A percentile compares a stretch with the other conserved stretches of the same genome.
phyloP scores from a whole-genome alignment of 2,888 invertebrate species.

The Nomada ferruginata region DNA sequence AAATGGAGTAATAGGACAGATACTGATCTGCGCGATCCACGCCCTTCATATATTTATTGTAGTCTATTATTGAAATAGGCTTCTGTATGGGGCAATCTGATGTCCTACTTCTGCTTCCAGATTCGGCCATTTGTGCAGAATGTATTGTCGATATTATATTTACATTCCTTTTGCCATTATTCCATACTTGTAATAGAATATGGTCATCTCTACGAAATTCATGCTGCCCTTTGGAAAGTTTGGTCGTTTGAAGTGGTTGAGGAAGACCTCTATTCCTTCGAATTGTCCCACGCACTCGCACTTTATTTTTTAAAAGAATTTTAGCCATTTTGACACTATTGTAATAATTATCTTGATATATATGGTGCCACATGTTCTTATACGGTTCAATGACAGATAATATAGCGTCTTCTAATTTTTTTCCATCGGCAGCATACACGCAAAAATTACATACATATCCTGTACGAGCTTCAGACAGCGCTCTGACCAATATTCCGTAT shows the following conservation, averaged over 20 bases:
- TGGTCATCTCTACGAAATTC: constrained; percentile 6
- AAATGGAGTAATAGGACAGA: constrained; percentile 5
- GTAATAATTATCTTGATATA: not conserved
- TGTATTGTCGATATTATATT: constrained; percentile 15
- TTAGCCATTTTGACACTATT: not conserved
- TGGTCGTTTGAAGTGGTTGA: not conserved
- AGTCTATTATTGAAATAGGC: constrained; percentile 8
- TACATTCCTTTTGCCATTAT: constrained; percentile 23
- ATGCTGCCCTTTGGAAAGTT: constrained; percentile 9
- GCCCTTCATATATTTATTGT: constrained; percentile 44
- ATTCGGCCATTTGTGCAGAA: constrained; percentile 15
- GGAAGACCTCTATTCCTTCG: constrained; percentile 31
- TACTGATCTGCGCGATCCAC: constrained; percentile 7
- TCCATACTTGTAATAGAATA: constrained; percentile 28
- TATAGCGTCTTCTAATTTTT: constrained; percentile 16
- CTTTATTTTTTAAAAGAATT: not conserved
- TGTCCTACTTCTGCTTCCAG: constrained; percentile 3
- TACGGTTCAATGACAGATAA: constrained; percentile 22
- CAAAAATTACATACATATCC: constrained; percentile 21
- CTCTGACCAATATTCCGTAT: constrained; percentile 23
- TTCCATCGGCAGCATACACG: not conserved
- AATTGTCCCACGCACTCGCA: constrained; percentile 11
- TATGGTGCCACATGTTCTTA: constrained; percentile 7
- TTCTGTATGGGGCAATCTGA: constrained; percentile 3
- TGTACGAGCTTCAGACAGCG: constrained; percentile 3